Evolutionary conservation across 2,888 invertebrate genomes (phyloP).

Genomic region (Agrilus mali): DNA sequence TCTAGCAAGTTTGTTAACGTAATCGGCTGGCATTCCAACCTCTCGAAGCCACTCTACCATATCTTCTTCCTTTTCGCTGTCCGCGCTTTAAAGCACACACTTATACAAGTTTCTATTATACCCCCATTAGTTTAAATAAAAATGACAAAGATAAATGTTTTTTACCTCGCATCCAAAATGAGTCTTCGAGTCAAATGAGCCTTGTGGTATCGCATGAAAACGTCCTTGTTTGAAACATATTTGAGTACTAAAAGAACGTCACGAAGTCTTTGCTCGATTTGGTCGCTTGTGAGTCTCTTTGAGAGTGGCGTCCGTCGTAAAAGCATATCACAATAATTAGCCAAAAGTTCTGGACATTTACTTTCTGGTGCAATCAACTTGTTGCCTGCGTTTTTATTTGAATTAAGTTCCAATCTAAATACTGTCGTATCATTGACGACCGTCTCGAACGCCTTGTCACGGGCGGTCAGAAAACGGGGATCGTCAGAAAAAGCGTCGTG

Average conservation of each 20-base stretch:
- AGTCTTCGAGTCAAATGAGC: conserved; percentile 91
- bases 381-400: conserved; percentile 47
- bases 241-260: conserved; percentile 94
- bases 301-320: conserved; percentile 91
- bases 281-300: conserved; percentile 90
- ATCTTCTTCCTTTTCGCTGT: conserved; percentile 98
- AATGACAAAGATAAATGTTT: conserved; percentile 1
- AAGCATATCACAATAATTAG: conserved; percentile 99
- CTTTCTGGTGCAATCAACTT: conserved; percentile 79
- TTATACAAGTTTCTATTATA: neutral
- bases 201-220: conserved; percentile 99
- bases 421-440: conserved; percentile 98
- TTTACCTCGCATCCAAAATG: conserved; percentile 73
- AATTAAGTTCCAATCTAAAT: conserved; percentile 52
- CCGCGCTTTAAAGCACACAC: conserved; percentile 54
- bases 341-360: conserved; percentile 95
- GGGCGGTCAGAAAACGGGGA: conserved; percentile 90
- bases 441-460: conserved; percentile 95
- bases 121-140: neutral
- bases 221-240: conserved; percentile 98
- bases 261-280: conserved; percentile 85
- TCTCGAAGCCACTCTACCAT: conserved; percentile 98
- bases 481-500: conserved; percentile 94
- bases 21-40: conserved; percentile 99
- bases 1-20: conserved; percentile 92